A percentile compares a stretch with the other conserved stretches of the same genome.
These are phyloP conservation scores for Psittacara wagleri DNA, from an alignment of 2,113 vertebrate genomes.

Conservation along the genomic window DNA sequence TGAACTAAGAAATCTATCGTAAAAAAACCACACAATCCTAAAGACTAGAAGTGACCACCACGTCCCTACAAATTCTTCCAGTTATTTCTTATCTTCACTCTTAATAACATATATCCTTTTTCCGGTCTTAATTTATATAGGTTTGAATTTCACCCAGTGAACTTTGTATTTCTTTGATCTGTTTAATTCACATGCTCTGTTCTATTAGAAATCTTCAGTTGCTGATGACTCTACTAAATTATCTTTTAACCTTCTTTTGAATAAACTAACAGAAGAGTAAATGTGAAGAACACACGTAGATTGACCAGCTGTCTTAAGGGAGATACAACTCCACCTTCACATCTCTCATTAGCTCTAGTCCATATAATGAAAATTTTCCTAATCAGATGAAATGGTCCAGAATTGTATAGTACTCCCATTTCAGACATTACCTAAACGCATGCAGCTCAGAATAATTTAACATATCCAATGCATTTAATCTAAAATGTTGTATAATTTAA, in stretches of 20 bases:
- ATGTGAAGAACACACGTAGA: background rate
- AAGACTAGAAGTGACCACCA: background rate
- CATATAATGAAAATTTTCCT: slow-evolving; percentile 8
- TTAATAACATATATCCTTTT: background rate
- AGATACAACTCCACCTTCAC: background rate
- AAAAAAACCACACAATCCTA: background rate
- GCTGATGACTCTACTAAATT: background rate
- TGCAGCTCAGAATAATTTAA: background rate
- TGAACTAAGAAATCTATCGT: background rate
- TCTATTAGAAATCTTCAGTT: background rate
- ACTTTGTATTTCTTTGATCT: background rate
- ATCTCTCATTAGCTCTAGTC: background rate
- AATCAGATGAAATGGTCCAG: slow-evolving; percentile 20
- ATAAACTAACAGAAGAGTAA: background rate
- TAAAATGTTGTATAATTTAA: slow-evolving; percentile 14
- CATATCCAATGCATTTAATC: background rate
- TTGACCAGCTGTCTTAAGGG: background rate
- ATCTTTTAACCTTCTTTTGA: background rate
- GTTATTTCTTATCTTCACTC: background rate
- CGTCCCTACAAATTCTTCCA: background rate
- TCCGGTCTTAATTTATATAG: background rate
- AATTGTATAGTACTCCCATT: background rate
- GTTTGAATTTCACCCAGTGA: background rate
- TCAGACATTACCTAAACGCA: slow-evolving; percentile 17
- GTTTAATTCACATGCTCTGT: background rate